Evolutionary conservation across 1,140 invertebrate genomes (phyloP), one percentile per base, ranked within the genome.

Genomic region (Drosophila setifemur): DNA sequence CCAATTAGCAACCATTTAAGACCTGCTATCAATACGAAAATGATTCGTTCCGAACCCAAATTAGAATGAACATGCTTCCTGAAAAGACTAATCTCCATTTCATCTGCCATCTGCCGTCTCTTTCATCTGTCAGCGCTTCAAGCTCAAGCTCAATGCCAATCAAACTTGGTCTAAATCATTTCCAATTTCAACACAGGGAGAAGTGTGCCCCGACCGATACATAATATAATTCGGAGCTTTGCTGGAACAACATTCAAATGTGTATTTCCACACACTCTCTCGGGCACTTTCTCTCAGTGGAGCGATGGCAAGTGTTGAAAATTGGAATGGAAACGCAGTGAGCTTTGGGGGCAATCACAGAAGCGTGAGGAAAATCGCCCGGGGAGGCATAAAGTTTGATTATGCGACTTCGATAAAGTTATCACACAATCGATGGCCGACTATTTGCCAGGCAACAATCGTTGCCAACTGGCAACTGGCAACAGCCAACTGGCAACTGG

Each of bases 401-500:
- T 39, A 39, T 33, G 29, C 12, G 42, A 64, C 57, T 48, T 63
- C 25, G 26, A 64, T 48, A 64, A 64, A 64, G 60, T 64, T 64
- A 64, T 37, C 40, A 28, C 23, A 39, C 57, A 39, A 63, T 64
- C 29, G 29, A 53, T 12, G 11, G 52, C 45, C 28, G 19, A n/a
- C n/a, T n/a, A n/a, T n/a, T n/a, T n/a, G n/a, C n/a, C n/a, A 9
- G 39, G 18, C 39, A 42, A 42, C 19, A 42, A 42, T 18, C 18
- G 40, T n/a, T n/a, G n/a, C n/a, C n/a, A n/a, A n/a, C 7, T 21
- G 55, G 57, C 31, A 64, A 48, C 25, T 48, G 33, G 3, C 58
- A 19, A n/a, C n/a, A n/a, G n/a, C n/a, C n/a, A n/a, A n/a, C 7
- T 21, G 55, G 57, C 31, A 64, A 48, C 25, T 48, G 33, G 3